These are phyloP conservation scores for Blomia tropicalis DNA, from an alignment of 2,888 invertebrate genomes.

Conservation along the genomic window DNA sequence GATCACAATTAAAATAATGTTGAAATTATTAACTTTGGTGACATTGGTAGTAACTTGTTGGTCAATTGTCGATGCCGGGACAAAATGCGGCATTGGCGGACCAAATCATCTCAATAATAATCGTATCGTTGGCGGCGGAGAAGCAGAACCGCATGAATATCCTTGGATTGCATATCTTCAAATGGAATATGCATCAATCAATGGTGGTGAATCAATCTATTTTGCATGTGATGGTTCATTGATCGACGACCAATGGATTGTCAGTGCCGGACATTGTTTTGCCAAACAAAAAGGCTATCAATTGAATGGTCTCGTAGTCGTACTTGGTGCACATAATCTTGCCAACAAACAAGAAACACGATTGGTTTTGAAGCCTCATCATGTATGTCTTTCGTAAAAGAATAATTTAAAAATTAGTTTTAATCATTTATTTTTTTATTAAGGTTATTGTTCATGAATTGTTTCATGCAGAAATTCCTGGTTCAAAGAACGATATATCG, in stretches of 20 bases:
- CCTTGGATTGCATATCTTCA: conserved; percentile 7
- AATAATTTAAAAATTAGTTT: too few relatives aligned
- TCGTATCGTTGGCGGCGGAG: conserved; percentile 1
- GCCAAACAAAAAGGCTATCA: not conserved
- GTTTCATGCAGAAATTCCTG: not conserved
- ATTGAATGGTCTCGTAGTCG: not conserved
- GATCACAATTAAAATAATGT: too few relatives aligned
- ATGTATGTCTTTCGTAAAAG: too few relatives aligned
- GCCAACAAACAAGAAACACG: not conserved
- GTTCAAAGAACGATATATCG: not conserved
- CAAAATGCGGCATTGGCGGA: too few relatives aligned
- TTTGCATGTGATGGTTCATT: conserved; percentile 1
- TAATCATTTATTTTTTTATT: too few relatives aligned
- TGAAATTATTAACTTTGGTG: too few relatives aligned
- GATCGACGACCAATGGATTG: conserved; percentile 13
- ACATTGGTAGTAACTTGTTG: too few relatives aligned
- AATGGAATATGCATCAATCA: not conserved
- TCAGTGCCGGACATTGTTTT: conserved; percentile 10
- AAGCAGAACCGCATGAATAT: not conserved
- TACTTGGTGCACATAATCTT: conserved; percentile 13
- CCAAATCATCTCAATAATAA: not conserved
- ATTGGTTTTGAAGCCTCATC: not conserved
- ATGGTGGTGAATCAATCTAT: not conserved
- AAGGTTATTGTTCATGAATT: too few relatives aligned
- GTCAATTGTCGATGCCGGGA: too few relatives aligned